phyloP scores from a whole-genome alignment of 2,888 invertebrate genomes.

The Trichopoda pennipes region DNA sequence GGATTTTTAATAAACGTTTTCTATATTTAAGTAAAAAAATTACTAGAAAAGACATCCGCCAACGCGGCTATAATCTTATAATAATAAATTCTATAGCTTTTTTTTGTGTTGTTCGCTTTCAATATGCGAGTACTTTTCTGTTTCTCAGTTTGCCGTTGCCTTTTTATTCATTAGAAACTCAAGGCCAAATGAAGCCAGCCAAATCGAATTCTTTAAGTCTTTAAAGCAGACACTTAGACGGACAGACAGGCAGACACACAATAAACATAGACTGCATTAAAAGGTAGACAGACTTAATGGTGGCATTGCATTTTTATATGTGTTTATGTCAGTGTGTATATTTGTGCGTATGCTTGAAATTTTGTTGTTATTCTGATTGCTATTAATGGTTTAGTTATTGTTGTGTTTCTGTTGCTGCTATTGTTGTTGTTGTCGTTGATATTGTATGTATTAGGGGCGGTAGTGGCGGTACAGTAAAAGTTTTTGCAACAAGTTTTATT shows the following conservation, averaged over 20 bases:
- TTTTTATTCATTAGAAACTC: conserved; percentile 69
- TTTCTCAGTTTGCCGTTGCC: conserved; percentile 31
- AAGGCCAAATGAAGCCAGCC: conserved; percentile 69
- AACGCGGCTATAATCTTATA: conserved; percentile 48
- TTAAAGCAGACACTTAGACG: conserved; percentile 40
- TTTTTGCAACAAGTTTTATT: conserved; percentile 52
- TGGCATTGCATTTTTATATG: conserved; percentile 61
- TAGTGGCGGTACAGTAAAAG: conserved; percentile 5
- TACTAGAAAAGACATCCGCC: conserved; percentile 54
- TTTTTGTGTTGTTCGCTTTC: conserved; percentile 25
- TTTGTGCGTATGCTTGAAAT: conserved; percentile 6
- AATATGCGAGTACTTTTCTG: background rate
- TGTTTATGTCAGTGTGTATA: background rate
- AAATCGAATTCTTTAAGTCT: conserved; percentile 65
- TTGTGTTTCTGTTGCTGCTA: background rate
- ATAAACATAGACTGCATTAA: conserved; percentile 1
- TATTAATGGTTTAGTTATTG: background rate
- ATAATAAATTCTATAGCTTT: conserved; percentile 44
- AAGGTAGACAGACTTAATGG: conserved; percentile 56
- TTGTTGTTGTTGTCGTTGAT: conserved; percentile 1
- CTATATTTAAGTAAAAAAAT: conserved; percentile 1
- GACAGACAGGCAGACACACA: conserved; percentile 10
- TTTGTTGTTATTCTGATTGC: conserved; percentile 32
- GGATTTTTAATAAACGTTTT: conserved; percentile 62
- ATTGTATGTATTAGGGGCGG: conserved; percentile 8